These are phyloP conservation scores for Cinclus cinclus DNA, from an alignment of 2,113 vertebrate species.

Conservation along the genomic window DNA sequence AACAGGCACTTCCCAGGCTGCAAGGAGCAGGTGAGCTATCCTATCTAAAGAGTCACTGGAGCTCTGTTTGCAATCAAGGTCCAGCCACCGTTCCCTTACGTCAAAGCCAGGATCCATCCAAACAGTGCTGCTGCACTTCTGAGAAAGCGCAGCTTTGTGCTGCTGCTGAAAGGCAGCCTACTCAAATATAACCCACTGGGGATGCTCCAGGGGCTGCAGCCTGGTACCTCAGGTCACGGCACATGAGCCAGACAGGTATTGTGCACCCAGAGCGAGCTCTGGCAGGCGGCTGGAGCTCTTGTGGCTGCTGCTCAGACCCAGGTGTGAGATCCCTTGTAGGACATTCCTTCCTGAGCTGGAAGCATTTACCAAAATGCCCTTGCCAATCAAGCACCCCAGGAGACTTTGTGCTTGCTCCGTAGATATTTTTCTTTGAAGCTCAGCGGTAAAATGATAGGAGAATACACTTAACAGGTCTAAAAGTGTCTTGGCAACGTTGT, in stretches of 20 bases:
- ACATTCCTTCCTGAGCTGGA: neutral
- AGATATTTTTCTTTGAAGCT: slow-evolving; percentile 3
- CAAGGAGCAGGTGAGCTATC: neutral
- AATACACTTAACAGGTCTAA: slow-evolving; percentile 40
- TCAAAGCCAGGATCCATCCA: slow-evolving; percentile 2
- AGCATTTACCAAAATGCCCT: neutral
- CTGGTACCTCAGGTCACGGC: rapidly evolving
- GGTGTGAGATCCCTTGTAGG: neutral
- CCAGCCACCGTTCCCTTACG: neutral
- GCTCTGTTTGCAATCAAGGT: slow-evolving; percentile 33
- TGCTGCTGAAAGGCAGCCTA: neutral
- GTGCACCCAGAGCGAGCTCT: neutral
- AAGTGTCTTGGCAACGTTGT: neutral
- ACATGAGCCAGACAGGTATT: rapidly evolving
- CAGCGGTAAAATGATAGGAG: slow-evolving; percentile 46
- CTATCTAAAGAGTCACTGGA: neutral
- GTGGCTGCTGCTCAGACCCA: neutral
- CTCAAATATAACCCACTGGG: neutral
- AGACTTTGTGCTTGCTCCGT: slow-evolving; percentile 14
- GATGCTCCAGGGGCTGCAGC: neutral
- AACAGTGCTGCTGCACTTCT: neutral
- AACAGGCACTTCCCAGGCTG: neutral
- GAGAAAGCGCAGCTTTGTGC: neutral
- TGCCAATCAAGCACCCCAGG: neutral
- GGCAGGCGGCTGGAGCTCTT: neutral